Conservation (phyloP, 23 tunicate genomes). For the Styela plicata region DNA sequence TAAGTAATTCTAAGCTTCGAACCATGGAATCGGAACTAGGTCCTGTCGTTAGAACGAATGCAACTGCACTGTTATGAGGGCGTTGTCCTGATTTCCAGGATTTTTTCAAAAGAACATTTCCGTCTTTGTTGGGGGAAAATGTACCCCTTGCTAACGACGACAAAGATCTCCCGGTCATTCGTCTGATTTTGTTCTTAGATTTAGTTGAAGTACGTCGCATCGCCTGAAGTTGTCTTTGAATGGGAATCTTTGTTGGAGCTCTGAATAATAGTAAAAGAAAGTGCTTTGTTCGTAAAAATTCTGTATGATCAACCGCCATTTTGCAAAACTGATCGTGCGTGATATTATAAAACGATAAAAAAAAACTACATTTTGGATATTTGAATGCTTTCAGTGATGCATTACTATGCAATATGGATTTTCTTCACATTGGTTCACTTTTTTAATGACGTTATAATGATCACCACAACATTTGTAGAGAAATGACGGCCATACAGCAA, state of each 20-base stretch:
- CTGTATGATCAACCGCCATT: too few species aligned
- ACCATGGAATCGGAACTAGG: slow-evolving; percentile 1
- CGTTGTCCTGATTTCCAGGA: slow-evolving; percentile 22
- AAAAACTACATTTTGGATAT: too few species aligned
- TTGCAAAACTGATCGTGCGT: too few species aligned
- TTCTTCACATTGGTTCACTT: too few species aligned
- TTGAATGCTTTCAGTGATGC: too few species aligned
- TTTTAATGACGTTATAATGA: too few species aligned
- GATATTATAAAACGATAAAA: too few species aligned
- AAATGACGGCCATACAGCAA: too few species aligned
- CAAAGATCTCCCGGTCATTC: slow-evolving; percentile 31
- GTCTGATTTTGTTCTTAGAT: neutral
- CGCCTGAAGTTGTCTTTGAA: slow-evolving; percentile 1
- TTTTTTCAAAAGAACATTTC: neutral
- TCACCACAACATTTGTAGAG: too few species aligned
- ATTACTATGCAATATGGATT: too few species aligned
- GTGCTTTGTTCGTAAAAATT: too few species aligned
- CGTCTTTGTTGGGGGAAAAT: slow-evolving; percentile 9
- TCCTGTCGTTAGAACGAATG: slow-evolving; percentile 20
- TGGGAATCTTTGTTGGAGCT: neutral
- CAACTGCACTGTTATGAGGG: slow-evolving; percentile 20
- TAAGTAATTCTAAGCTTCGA: neutral
- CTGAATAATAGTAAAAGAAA: neutral
- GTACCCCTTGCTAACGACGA: slow-evolving; percentile 14
- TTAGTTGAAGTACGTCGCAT: slow-evolving; percentile 12